phyloP scores from a whole-genome alignment of 2,888 invertebrate species.

The Aproaerema taeniolella region DNA sequence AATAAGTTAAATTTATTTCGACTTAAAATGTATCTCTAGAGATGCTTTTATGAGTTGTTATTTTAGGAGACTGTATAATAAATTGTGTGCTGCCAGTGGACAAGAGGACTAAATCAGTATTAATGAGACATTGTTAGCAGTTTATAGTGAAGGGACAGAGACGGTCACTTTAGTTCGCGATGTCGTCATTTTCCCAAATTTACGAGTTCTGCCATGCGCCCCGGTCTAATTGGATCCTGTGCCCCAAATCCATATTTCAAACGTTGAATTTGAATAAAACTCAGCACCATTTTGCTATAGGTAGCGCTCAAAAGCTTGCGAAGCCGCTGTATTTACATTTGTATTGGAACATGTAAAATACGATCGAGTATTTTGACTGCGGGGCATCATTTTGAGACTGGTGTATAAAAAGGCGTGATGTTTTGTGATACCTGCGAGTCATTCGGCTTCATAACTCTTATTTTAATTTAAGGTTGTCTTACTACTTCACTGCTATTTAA shows the following conservation, averaged over 20 bases:
- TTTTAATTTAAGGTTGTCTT: not conserved
- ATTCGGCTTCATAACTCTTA: conserved; percentile 8
- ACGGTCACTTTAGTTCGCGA: conserved; percentile 26
- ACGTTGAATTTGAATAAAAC: conserved; percentile 39
- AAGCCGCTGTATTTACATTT: conserved; percentile 14
- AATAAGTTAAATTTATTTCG: too few species aligned
- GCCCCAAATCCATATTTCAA: conserved; percentile 27
- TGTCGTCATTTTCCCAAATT: conserved; percentile 41
- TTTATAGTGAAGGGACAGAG: conserved; percentile 27
- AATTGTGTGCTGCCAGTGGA: conserved; percentile 13
- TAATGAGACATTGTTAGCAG: conserved; percentile 32
- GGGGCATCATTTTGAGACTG: conserved; percentile 29
- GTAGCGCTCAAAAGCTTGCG: conserved; percentile 20
- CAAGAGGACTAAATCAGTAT: conserved; percentile 20
- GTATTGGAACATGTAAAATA: conserved; percentile 11
- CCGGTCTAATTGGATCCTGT: conserved; percentile 38
- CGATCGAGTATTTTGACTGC: conserved; percentile 23
- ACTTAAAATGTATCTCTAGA: too few species aligned
- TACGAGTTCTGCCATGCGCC: conserved; percentile 41
- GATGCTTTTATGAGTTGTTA: conserved; percentile 3
- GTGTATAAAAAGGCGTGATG: conserved; percentile 20
- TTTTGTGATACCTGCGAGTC: conserved; percentile 18
- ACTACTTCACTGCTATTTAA: conserved; percentile 19
- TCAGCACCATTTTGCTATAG: conserved; percentile 24
- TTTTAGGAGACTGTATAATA: conserved; percentile 3